A percentile compares a stretch with the other conserved stretches of the same genome.
Evolutionary conservation across 1,140 invertebrate genomes (phyloP).

Genomic region (Lordiphosa collinella): DNA sequence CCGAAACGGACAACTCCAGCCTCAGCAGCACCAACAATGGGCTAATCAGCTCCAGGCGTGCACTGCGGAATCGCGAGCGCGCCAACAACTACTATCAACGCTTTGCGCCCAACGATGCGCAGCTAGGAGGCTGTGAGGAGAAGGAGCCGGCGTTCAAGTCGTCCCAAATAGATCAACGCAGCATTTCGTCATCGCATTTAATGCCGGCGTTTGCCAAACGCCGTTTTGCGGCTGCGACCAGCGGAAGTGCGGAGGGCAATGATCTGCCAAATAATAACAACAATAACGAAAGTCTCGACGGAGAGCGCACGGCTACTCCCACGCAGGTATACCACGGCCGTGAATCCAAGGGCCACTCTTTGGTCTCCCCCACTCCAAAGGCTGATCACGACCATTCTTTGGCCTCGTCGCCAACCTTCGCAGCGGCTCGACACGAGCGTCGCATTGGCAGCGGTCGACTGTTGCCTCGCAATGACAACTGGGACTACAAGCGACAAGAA

Average conservation of each 20-base stretch:
- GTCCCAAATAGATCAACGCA: constrained; percentile 63
- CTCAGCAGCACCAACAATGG: constrained; percentile 37
- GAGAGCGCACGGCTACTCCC: constrained; percentile 7
- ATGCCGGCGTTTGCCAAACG: constrained; percentile 77
- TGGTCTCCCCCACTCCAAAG: constrained; percentile 1
- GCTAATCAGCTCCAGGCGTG: constrained; percentile 50
- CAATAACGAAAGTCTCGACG: constrained; percentile 4
- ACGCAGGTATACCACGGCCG: neutral
- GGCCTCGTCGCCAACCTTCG: constrained; percentile 38
- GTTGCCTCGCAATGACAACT: constrained; percentile 82
- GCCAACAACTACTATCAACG: constrained; percentile 67
- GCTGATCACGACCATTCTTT: constrained; percentile 20
- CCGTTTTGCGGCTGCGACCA: constrained; percentile 28
- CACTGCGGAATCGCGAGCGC: constrained; percentile 50
- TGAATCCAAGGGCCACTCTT: neutral
- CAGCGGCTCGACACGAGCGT: constrained; percentile 73
- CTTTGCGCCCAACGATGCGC: constrained; percentile 37
- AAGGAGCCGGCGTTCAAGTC: constrained; percentile 30
- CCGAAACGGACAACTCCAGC: constrained; percentile 41
- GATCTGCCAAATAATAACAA: constrained; percentile 17
- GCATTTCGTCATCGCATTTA: constrained; percentile 76
- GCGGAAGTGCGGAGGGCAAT: constrained; percentile 11
- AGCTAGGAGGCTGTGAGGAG: constrained; percentile 27
- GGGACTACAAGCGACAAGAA: constrained; percentile 81
- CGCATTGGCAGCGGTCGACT: constrained; percentile 89